Evolutionary conservation across 2,797 vertebrate species (phyloP).

Genomic region (Muscicapa comitata): DNA sequence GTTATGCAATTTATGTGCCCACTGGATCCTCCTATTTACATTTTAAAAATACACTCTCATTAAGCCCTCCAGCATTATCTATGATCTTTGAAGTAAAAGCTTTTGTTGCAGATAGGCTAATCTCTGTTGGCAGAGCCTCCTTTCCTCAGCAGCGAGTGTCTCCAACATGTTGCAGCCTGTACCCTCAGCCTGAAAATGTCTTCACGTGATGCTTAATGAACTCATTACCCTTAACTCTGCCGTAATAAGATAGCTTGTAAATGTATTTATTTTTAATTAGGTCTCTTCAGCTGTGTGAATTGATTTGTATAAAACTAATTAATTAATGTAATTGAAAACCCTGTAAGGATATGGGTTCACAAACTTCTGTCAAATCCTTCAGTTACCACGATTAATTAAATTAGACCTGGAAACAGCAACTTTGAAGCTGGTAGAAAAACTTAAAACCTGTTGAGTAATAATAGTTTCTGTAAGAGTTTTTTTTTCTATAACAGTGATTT

Average conservation of each 20-base stretch:
- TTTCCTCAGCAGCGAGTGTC: conserved; percentile 10
- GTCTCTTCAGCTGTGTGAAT: conserved; percentile 3
- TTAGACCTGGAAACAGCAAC: conserved; percentile 48
- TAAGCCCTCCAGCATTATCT: conserved; percentile 14
- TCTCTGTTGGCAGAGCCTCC: conserved; percentile 21
- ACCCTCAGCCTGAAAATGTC: background rate
- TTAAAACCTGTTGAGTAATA: conserved; percentile 45
- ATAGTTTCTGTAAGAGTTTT: background rate
- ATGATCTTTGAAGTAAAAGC: conserved; percentile 43
- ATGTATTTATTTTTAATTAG: conserved; percentile 53
- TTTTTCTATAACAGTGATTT: conserved; percentile 19
- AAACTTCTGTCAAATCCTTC: conserved; percentile 54
- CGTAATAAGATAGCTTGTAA: conserved; percentile 49
- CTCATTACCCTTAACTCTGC: conserved; percentile 39
- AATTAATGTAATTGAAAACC: conserved; percentile 52
- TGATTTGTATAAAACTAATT: conserved; percentile 35
- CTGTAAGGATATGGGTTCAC: background rate
- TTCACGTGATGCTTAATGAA: conserved; percentile 27
- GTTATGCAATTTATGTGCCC: conserved; percentile 7
- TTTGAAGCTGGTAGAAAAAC: conserved; percentile 48
- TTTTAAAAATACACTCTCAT: background rate
- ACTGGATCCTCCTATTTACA: conserved; percentile 27
- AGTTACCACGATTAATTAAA: conserved; percentile 60
- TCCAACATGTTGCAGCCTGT: conserved; percentile 49
- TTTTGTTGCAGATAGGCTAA: conserved; percentile 28